These are phyloP conservation scores for Chionoecetes opilio DNA, from an alignment of 1,140 invertebrate genomes.

Conservation along the genomic window DNA sequence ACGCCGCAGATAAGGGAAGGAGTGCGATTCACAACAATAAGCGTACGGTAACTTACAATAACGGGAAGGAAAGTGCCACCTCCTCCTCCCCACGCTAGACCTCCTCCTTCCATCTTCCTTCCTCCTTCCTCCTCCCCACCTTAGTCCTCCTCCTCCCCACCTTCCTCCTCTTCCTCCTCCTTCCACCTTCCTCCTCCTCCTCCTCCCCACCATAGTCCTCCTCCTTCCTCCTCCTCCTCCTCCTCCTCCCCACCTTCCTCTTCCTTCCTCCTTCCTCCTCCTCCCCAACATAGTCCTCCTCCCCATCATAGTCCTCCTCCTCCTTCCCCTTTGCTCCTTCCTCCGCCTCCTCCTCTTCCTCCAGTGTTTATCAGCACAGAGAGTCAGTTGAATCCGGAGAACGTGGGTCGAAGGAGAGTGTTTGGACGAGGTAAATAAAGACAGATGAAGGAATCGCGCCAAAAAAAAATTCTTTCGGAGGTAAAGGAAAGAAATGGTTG, in stretches of 20 bases:
- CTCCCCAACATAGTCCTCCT: not conserved
- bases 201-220: not conserved
- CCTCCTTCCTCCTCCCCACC: not conserved
- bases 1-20: not conserved
- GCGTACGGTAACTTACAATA: not conserved
- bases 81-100: not conserved
- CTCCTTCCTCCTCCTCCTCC: not conserved
- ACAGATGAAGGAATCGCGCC: not conserved
- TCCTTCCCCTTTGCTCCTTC: not conserved
- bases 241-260: not conserved
- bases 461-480: not conserved
- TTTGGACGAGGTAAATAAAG: constrained; percentile 9
- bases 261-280: not conserved
- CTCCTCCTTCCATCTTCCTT: not conserved
- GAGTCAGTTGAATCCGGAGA: not conserved
- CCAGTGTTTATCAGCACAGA: not conserved
- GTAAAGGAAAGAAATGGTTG: not conserved
- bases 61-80: not conserved
- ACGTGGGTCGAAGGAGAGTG: not conserved
- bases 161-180: not conserved
- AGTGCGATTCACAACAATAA: not conserved
- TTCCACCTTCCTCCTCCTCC: not conserved
- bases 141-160: not conserved
- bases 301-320: not conserved
- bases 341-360: constrained; percentile 1